Conservation (phyloP, 2,113 vertebrate species). For the Pipra filicauda region DNA sequence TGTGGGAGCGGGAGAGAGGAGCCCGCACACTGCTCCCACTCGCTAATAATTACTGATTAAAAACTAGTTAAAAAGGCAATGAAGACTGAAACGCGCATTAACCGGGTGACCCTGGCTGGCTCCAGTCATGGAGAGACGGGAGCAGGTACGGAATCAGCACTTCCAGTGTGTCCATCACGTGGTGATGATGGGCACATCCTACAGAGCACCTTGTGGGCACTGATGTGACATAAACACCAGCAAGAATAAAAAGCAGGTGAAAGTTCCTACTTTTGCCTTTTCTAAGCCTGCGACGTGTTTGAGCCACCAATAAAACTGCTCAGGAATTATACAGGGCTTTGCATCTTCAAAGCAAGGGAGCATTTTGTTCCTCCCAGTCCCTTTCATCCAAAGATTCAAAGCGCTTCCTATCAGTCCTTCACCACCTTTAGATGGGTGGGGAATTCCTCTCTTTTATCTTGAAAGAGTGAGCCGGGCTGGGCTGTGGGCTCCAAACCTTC, state of each 20-base stretch:
- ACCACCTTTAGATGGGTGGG: neutral
- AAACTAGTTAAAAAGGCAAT: constrained; percentile 89
- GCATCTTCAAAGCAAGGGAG: neutral
- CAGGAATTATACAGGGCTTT: neutral
- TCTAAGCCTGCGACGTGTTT: accelerated
- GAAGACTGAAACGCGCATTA: constrained; percentile 89
- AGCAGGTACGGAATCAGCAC: constrained; percentile 44
- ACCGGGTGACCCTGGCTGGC: constrained; percentile 77
- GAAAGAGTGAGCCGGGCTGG: accelerated
- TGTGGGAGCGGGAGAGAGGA: constrained; percentile 62
- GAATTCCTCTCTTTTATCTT: neutral
- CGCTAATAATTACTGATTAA: constrained; percentile 91
- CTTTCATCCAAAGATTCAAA: constrained; percentile 5
- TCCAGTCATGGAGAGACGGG: constrained; percentile 45
- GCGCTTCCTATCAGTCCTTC: neutral
- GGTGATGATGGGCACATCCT: neutral
- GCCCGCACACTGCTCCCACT: constrained; percentile 73
- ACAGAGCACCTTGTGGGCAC: neutral
- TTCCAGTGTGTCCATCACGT: neutral
- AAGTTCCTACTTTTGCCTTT: neutral
- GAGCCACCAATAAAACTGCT: neutral
- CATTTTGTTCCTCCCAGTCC: neutral
- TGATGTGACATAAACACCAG: neutral
- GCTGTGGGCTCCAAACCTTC: neutral
- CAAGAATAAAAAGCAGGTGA: neutral